phyloP scores from a whole-genome alignment of 2,888 invertebrate species.

The Caenorhabditis sp. region DNA sequence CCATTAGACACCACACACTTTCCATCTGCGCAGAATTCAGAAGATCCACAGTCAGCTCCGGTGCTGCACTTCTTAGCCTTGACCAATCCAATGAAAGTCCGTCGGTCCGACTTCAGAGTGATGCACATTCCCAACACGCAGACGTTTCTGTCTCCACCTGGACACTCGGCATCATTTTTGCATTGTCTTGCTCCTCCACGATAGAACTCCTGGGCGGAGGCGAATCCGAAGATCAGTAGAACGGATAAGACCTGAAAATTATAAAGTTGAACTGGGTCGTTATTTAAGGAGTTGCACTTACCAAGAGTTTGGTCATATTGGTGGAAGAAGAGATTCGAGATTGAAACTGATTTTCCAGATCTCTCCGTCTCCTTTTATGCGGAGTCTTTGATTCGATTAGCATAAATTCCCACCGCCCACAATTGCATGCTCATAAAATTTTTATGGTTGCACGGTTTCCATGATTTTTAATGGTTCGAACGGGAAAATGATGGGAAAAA shows the following conservation, averaged over 20 bases:
- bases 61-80: constrained; percentile 11
- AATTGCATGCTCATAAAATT: constrained; percentile 1
- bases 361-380: neutral
- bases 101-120: neutral
- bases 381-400: neutral
- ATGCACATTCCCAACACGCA: neutral
- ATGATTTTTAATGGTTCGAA: too few relatives aligned
- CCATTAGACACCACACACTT: constrained; percentile 10
- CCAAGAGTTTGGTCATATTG: neutral
- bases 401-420: neutral
- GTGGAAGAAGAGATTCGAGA: neutral
- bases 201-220: neutral
- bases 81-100: neutral
- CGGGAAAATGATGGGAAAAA: neutral
- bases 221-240: neutral
- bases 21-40: constrained; percentile 7
- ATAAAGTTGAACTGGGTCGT: neutral
- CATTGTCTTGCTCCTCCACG: neutral
- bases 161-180: neutral
- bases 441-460: neutral
- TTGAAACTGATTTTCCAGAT: neutral
- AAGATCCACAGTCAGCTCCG: neutral
- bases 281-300: neutral
- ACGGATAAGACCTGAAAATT: neutral
- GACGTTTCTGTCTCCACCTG: neutral